A percentile compares a stretch with the other conserved stretches of the same genome.
These are phyloP conservation scores for Solea solea DNA, from an alignment of 2,113 vertebrate genomes.

Conservation along the genomic window DNA sequence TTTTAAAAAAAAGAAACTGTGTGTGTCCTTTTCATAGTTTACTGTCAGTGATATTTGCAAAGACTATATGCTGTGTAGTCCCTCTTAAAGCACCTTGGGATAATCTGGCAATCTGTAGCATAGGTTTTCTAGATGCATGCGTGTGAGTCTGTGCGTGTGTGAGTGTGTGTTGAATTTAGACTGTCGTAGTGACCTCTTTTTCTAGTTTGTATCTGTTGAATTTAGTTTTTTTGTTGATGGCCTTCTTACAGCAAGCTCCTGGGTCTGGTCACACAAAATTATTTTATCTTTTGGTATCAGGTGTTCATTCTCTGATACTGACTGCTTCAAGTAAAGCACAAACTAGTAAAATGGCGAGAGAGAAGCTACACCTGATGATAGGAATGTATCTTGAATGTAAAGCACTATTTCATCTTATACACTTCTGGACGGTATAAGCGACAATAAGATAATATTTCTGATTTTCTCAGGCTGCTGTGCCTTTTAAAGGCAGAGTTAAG, in stretches of 20 bases:
- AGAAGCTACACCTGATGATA: conserved; percentile 6
- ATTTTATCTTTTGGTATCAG: conserved; percentile 1
- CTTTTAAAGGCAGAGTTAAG: conserved; percentile 52
- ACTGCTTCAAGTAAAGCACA: conserved; percentile 10
- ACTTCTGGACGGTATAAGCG: background rate
- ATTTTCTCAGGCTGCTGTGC: conserved; percentile 58
- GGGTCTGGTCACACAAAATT: conserved; percentile 10
- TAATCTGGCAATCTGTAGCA: conserved; percentile 35
- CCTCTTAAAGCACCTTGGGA: conserved; percentile 51
- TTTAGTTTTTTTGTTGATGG: conserved; percentile 15
- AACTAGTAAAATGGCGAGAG: background rate
- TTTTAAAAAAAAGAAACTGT: background rate
- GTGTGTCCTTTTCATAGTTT: conserved; percentile 28
- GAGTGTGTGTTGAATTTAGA: conserved; percentile 12
- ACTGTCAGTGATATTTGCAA: conserved; percentile 39
- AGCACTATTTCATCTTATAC: conserved; percentile 33
- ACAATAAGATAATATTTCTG: conserved; percentile 29
- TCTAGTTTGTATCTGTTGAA: conserved; percentile 8
- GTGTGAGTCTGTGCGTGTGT: conserved; percentile 12
- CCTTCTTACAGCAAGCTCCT: conserved; percentile 18
- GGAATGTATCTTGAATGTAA: conserved; percentile 48
- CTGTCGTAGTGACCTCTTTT: conserved; percentile 8
- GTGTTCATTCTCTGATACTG: background rate
- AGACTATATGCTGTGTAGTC: conserved; percentile 42
- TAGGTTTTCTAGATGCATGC: background rate